These are phyloP conservation scores for Xenopus borealis DNA, from an alignment of 2,113 vertebrate species.

Conservation along the genomic window DNA sequence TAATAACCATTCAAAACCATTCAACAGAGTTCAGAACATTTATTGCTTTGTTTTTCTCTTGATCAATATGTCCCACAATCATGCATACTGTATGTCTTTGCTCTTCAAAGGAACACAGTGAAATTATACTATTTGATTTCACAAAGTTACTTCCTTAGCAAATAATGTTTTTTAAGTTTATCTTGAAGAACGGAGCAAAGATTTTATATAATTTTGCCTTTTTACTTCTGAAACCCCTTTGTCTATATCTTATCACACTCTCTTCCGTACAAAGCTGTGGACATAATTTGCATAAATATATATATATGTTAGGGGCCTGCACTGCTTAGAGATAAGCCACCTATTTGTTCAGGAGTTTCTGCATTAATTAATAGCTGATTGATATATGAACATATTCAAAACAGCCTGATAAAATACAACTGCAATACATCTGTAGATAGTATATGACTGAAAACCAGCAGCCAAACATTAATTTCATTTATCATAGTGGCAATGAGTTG, in stretches of 20 bases:
- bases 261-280: slow-evolving; percentile 13
- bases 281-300: slow-evolving; percentile 34
- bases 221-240: slow-evolving; percentile 5
- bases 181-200: background rate
- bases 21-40: too few species aligned
- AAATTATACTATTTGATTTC: too few species aligned
- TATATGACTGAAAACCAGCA: slow-evolving; percentile 14
- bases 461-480: slow-evolving; percentile 2
- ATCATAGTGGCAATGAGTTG: background rate
- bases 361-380: slow-evolving; percentile 45
- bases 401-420: slow-evolving; percentile 25
- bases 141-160: background rate
- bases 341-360: slow-evolving; percentile 28
- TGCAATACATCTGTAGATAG: slow-evolving; percentile 9
- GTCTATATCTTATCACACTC: slow-evolving; percentile 29
- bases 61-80: too few species aligned
- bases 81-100: too few species aligned
- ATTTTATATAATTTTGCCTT: background rate
- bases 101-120: too few species aligned
- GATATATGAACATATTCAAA: slow-evolving; percentile 45
- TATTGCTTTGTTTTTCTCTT: too few species aligned
- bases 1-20: too few species aligned
- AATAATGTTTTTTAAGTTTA: background rate
- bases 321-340: slow-evolving; percentile 11
- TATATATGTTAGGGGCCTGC: slow-evolving; percentile 14